These are phyloP conservation scores for Rhagium mordax DNA, from an alignment of 2,888 invertebrate genomes.

Conservation along the genomic window DNA sequence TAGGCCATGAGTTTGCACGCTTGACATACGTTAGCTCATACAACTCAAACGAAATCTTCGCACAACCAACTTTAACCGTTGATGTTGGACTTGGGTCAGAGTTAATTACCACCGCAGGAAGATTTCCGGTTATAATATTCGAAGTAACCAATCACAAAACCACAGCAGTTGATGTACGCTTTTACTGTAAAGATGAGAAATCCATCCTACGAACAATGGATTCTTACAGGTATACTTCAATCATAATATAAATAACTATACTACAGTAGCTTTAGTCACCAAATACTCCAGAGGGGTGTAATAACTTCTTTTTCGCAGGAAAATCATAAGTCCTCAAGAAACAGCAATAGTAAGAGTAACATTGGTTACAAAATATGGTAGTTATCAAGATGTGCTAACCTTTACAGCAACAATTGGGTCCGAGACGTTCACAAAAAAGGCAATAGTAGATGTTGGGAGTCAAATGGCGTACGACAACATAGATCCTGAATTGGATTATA, in stretches of 20 bases:
- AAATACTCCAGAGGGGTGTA: no score
- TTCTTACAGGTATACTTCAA: slow-evolving; percentile 71
- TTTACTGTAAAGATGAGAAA: slow-evolving; percentile 76
- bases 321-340: slow-evolving; percentile 70
- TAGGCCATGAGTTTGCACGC: slow-evolving; percentile 60
- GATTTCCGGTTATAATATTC: slow-evolving; percentile 73
- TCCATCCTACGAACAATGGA: slow-evolving; percentile 74
- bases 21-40: slow-evolving; percentile 55
- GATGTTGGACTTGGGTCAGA: slow-evolving; percentile 71
- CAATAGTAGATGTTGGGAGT: slow-evolving; percentile 68
- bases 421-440: slow-evolving; percentile 67
- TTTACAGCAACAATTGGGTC: slow-evolving; percentile 73
- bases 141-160: slow-evolving; percentile 82
- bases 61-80: slow-evolving; percentile 62
- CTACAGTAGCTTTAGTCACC: no score
- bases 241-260: no score
- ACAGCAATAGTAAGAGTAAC: slow-evolving; percentile 73
- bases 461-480: slow-evolving; percentile 53
- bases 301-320: slow-evolving; percentile 46
- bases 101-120: slow-evolving; percentile 67
- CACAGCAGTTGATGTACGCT: slow-evolving; percentile 73
- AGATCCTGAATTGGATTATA: slow-evolving; percentile 61
- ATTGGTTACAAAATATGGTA: slow-evolving; percentile 58
- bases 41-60: slow-evolving; percentile 50
- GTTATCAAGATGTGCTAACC: slow-evolving; percentile 75